Evolutionary conservation across 2,113 vertebrate genomes (phyloP).

Genomic region (Myxocyprinus asiaticus): DNA sequence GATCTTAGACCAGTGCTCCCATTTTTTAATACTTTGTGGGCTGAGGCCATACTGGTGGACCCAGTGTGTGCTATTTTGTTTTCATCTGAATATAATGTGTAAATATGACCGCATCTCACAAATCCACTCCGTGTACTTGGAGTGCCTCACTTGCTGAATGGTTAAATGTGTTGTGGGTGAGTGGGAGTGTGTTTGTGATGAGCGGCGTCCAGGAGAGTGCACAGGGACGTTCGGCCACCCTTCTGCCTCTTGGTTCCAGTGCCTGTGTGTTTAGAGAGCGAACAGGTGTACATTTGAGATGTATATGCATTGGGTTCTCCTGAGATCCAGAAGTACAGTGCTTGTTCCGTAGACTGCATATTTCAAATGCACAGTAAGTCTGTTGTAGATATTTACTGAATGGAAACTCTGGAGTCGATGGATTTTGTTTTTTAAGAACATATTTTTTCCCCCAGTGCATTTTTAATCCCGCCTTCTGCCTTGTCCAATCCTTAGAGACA

Average conservation of each 20-base stretch:
- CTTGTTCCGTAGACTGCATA: constrained; percentile 62
- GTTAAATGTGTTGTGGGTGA: constrained; percentile 48
- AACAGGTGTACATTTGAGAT: constrained; percentile 46
- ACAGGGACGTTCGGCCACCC: constrained; percentile 25
- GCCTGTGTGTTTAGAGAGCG: constrained; percentile 47
- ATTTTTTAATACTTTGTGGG: constrained; percentile 17
- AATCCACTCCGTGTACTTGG: constrained; percentile 58
- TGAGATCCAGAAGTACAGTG: constrained; percentile 51
- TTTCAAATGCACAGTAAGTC: constrained; percentile 67
- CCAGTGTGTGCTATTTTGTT: constrained; percentile 36
- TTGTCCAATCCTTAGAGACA: neutral
- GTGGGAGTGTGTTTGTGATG: constrained; percentile 53
- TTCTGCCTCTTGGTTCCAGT: constrained; percentile 46
- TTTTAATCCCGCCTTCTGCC: constrained; percentile 28
- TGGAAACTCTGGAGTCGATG: constrained; percentile 59
- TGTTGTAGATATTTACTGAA: constrained; percentile 74
- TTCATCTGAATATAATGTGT: constrained; percentile 66
- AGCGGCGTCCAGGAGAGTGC: constrained; percentile 36
- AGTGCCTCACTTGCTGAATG: constrained; percentile 66
- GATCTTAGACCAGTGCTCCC: neutral
- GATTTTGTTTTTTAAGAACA: constrained; percentile 5
- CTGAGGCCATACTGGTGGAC: constrained; percentile 9
- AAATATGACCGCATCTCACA: constrained; percentile 61
- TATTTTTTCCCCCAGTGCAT: neutral
- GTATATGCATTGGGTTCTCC: constrained; percentile 35